These are phyloP conservation scores for Protophormia terraenovae DNA, from an alignment of 2,888 invertebrate genomes.

Conservation along the genomic window DNA sequence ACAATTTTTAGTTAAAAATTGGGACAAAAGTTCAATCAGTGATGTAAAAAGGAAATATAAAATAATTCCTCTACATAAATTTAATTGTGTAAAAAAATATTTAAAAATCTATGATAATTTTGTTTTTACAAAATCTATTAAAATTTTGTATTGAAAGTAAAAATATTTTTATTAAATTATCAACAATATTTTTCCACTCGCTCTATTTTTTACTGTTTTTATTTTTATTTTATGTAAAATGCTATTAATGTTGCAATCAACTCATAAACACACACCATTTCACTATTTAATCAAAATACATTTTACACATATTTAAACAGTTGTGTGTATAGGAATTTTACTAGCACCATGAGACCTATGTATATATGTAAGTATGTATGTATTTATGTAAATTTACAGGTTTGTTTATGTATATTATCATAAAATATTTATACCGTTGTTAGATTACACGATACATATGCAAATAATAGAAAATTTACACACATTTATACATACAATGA, in stretches of 20 bases:
- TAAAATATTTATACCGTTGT: conserved; percentile 9
- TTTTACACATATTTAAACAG: background rate
- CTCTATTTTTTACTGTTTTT: too few relatives aligned
- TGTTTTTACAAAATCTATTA: background rate
- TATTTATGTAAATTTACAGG: background rate
- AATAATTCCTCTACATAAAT: background rate
- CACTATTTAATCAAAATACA: background rate
- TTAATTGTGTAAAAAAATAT: background rate
- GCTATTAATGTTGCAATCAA: conserved; percentile 9
- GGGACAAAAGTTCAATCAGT: background rate
- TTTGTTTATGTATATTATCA: background rate
- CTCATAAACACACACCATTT: background rate
- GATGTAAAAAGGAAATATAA: background rate
- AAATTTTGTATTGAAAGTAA: conserved; percentile 2
- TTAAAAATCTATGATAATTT: background rate
- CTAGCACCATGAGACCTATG: background rate
- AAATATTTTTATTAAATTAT: conserved; percentile 57
- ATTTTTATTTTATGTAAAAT: conserved; percentile 32
- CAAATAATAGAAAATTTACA: background rate
- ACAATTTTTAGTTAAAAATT: background rate
- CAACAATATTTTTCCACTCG: conserved; percentile 1
- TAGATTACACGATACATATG: background rate
- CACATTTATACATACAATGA: background rate
- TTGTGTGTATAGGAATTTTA: background rate
- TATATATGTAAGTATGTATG: background rate